phyloP scores from a whole-genome alignment of 2,888 invertebrate species.

The Piscicola geometra region DNA sequence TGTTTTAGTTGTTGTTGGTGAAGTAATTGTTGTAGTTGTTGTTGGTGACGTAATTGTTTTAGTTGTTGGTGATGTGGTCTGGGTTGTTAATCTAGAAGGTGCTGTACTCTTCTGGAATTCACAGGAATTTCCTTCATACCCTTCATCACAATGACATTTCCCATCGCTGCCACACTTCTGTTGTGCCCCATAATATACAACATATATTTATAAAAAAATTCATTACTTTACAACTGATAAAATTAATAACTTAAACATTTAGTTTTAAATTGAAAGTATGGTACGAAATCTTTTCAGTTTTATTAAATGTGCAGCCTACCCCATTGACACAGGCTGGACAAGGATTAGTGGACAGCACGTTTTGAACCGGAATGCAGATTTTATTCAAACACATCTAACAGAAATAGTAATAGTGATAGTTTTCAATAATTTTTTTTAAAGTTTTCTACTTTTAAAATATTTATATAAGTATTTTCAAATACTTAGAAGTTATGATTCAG shows the following conservation, averaged over 20 bases:
- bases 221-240: too few species aligned
- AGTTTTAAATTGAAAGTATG: too few species aligned
- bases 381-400: background rate
- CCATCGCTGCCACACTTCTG: conserved; percentile 12
- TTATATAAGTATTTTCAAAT: background rate
- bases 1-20: too few species aligned
- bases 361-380: background rate
- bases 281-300: too few species aligned
- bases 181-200: too few species aligned
- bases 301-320: background rate
- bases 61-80: background rate
- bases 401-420: background rate
- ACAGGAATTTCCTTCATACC: background rate
- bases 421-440: background rate
- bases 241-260: too few species aligned
- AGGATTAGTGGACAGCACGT: background rate
- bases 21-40: too few species aligned
- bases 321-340: background rate
- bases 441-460: too few species aligned
- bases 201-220: too few species aligned
- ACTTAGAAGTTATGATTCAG: background rate
- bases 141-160: background rate
- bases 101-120: background rate
- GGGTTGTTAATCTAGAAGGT: background rate
- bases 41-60: background rate